These are phyloP conservation scores for Podocnemis expansa DNA, from an alignment of 2,113 vertebrate genomes.

Conservation along the genomic window DNA sequence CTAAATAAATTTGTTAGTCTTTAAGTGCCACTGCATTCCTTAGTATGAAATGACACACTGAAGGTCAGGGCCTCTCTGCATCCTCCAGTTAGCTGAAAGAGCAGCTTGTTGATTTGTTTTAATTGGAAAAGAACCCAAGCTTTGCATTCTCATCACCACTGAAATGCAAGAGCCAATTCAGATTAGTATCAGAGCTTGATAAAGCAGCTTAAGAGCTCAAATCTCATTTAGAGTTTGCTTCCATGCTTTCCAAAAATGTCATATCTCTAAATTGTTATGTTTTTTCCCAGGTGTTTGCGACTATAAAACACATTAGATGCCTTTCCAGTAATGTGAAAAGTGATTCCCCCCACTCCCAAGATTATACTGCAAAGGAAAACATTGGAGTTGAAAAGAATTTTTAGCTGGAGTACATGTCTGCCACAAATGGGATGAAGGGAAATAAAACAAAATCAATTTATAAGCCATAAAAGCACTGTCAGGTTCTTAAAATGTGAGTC, in stretches of 20 bases:
- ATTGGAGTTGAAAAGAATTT: slow-evolving; percentile 66
- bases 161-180: slow-evolving; percentile 47
- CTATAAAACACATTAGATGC: slow-evolving; percentile 57
- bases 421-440: slow-evolving; percentile 61
- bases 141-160: slow-evolving; percentile 40
- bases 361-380: slow-evolving; percentile 57
- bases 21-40: too few species aligned
- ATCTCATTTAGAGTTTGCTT: slow-evolving; percentile 71
- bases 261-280: slow-evolving; percentile 54
- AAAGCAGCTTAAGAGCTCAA: slow-evolving; percentile 66
- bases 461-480: slow-evolving; percentile 24
- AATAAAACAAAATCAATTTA: slow-evolving; percentile 69
- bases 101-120: slow-evolving; percentile 12
- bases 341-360: slow-evolving; percentile 23
- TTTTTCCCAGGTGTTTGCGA: slow-evolving; percentile 61
- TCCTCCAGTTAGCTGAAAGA: background rate
- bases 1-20: too few species aligned
- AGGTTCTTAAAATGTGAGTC: slow-evolving; percentile 41
- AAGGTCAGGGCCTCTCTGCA: background rate
- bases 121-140: slow-evolving; percentile 23
- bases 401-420: slow-evolving; percentile 63
- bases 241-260: slow-evolving; percentile 67
- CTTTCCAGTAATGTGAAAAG: slow-evolving; percentile 65
- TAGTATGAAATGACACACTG: background rate
- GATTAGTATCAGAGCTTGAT: slow-evolving; percentile 45